Conservation (phyloP, 2,113 vertebrate genomes). For the Chloebia gouldiae region DNA sequence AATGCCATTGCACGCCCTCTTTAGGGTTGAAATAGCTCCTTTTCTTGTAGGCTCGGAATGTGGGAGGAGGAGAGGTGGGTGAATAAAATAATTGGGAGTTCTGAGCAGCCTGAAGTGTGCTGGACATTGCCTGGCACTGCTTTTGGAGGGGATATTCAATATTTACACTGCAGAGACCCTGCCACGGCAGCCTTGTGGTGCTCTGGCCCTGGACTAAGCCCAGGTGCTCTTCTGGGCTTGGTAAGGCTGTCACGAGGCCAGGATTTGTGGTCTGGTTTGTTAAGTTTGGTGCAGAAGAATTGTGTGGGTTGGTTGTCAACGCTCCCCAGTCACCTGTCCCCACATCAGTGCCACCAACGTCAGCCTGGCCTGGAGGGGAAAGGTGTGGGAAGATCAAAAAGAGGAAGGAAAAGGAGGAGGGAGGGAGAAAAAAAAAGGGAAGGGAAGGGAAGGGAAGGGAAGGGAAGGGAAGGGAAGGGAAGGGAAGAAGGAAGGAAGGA, state of each 20-base stretch:
- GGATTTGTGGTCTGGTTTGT: not conserved
- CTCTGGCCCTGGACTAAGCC: not conserved
- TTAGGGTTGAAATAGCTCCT: not conserved
- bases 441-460: not conserved
- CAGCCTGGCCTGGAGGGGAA: not conserved
- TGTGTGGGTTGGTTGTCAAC: not conserved
- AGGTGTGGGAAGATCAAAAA: not conserved
- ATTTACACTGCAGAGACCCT: not conserved
- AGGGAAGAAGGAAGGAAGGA: not conserved
- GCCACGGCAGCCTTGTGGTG: not conserved
- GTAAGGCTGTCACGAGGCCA: not conserved
- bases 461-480: not conserved
- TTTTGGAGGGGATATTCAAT: not conserved
- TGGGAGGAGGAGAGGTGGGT: not conserved
- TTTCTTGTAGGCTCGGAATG: not conserved
- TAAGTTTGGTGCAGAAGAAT: not conserved
- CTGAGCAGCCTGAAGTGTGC: not conserved
- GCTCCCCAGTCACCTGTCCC: not conserved
- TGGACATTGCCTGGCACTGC: not conserved
- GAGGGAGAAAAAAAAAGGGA: not conserved
- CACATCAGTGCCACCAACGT: not conserved
- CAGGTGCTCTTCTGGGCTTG: not conserved
- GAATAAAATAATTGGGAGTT: not conserved
- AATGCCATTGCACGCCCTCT: not conserved
- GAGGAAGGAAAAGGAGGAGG: too few relatives aligned